phyloP scores from a whole-genome alignment of 2,797 vertebrate genomes.

The Falco peregrinus region DNA sequence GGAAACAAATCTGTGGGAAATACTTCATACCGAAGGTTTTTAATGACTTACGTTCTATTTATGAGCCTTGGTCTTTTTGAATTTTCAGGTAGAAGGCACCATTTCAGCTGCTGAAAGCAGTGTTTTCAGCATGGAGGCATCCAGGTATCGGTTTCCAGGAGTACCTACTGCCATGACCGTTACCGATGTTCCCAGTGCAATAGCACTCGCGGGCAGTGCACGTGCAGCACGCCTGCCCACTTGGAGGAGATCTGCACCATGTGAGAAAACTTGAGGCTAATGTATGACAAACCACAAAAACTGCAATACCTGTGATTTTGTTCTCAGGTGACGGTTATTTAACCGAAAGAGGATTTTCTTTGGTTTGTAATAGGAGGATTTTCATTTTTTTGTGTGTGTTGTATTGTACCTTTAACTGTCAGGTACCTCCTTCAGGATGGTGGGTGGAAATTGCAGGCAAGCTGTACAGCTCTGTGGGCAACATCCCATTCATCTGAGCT shows the following conservation, averaged over 20 bases:
- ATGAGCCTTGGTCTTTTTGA: not conserved
- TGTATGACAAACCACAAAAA: not conserved
- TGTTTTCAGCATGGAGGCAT: not conserved
- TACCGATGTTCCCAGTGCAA: not conserved
- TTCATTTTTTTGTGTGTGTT: not conserved
- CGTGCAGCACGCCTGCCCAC: not conserved
- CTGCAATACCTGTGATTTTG: not conserved
- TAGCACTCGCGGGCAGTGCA: not conserved
- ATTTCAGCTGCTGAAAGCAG: slow-evolving; percentile 37
- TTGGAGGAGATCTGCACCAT: not conserved
- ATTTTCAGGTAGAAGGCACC: slow-evolving; percentile 16
- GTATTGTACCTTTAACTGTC: not conserved
- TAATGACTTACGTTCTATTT: not conserved
- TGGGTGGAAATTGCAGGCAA: not conserved
- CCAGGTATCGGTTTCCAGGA: not conserved
- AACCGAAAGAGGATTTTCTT: not conserved
- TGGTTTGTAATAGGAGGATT: not conserved
- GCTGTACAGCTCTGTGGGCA: rapidly evolving
- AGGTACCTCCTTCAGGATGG: not conserved
- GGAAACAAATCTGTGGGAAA: not conserved
- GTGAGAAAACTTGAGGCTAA: not conserved
- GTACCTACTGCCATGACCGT: not conserved
- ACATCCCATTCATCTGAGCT: not conserved
- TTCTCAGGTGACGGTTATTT: not conserved
- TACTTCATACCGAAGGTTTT: not conserved